Evolutionary conservation across 2,888 invertebrate genomes (phyloP).

Genomic region (Ernsta delagoae): DNA sequence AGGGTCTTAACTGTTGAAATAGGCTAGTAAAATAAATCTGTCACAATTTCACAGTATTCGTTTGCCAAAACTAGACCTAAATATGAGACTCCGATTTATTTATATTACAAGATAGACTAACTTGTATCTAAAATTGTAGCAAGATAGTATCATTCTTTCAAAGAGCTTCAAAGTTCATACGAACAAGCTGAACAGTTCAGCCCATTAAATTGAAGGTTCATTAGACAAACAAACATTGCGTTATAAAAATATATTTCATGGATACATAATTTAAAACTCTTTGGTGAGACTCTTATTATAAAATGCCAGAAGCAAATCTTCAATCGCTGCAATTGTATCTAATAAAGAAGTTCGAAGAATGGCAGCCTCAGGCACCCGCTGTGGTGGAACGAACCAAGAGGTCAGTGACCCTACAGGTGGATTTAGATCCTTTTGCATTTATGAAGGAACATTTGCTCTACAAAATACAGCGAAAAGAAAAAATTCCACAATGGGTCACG

Average conservation of each 20-base stretch:
- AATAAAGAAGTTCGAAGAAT: constrained; percentile 51
- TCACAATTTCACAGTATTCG: too few relatives aligned
- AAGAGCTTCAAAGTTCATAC: too few relatives aligned
- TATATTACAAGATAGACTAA: too few relatives aligned
- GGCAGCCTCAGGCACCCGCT: constrained; percentile 59
- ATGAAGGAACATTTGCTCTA: constrained; percentile 58
- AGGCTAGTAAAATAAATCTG: too few relatives aligned
- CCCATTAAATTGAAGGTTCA: too few relatives aligned
- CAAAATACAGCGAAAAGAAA: constrained; percentile 66
- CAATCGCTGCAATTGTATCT: constrained; percentile 54
- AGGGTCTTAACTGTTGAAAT: too few relatives aligned
- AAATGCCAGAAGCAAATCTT: not conserved
- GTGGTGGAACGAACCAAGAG: constrained; percentile 55
- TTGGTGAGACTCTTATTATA: not conserved
- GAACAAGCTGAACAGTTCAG: too few relatives aligned
- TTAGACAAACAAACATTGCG: too few relatives aligned
- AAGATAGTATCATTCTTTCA: too few relatives aligned
- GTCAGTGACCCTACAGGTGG: constrained; percentile 53
- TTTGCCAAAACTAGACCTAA: too few relatives aligned
- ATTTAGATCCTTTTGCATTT: constrained; percentile 54
- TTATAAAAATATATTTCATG: not conserved
- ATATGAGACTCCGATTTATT: too few relatives aligned
- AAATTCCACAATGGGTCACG: constrained; percentile 69
- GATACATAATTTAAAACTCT: not conserved
- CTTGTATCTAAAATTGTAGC: too few relatives aligned